Conservation (phyloP, 2,113 vertebrate species). For the Myocastor coypus region DNA sequence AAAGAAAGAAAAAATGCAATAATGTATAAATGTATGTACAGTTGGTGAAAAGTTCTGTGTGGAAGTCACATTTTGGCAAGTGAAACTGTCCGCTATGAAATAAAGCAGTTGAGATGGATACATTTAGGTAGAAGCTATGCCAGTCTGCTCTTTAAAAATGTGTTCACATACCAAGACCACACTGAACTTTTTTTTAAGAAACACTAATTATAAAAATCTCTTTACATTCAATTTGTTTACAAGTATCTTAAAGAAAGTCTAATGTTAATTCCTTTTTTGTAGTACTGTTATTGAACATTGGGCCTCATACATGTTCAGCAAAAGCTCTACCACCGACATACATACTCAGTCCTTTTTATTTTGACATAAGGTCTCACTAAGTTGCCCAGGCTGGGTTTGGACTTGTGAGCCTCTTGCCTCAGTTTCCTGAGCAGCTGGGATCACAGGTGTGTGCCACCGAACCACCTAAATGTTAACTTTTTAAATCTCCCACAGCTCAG, state of each 20-base stretch:
- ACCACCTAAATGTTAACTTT: background rate
- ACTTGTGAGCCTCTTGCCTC: background rate
- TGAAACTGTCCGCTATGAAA: background rate
- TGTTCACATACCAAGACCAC: background rate
- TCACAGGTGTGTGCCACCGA: background rate
- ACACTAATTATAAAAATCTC: slow-evolving; percentile 27
- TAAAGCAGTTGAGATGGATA: background rate
- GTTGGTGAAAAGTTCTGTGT: background rate
- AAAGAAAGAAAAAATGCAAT: background rate
- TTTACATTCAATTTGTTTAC: background rate
- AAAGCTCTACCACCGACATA: background rate
- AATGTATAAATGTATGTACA: background rate
- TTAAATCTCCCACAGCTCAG: background rate
- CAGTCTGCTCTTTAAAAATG: slow-evolving; percentile 22
- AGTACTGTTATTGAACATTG: background rate
- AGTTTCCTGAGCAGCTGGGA: background rate
- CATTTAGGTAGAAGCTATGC: background rate
- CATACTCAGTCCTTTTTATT: background rate
- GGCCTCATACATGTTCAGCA: background rate
- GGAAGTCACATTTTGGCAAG: slow-evolving; percentile 7
- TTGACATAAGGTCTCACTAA: background rate
- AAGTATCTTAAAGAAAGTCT: slow-evolving; percentile 14
- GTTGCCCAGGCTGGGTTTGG: background rate
- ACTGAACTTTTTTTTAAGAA: background rate
- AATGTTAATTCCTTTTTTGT: background rate